Base-by-base conservation (phyloP, 2,113 vertebrate genomes). In the Centropus unirufus region DNA sequence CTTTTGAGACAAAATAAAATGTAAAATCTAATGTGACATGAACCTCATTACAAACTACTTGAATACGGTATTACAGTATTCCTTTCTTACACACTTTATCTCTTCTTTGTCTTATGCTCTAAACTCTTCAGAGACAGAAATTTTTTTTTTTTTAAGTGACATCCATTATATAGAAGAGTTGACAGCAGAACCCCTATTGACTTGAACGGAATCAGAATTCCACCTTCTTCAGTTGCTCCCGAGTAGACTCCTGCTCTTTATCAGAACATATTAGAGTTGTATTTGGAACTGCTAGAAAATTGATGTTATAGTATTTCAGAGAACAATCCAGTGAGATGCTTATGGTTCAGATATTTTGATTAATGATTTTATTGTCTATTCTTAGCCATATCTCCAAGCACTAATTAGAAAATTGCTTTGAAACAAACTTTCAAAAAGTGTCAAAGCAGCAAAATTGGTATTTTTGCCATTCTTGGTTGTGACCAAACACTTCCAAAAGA, bases 381-480 rank as follows among this genome's bases (percentile, higher is more conserved):
- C 47, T 74, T 83, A 87, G 66, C 61, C 6, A 8, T 39, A 87
- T 68, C 42, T 61, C 42, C 22, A 42, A 78, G 34, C 57, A 63
- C 42, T 81, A 81, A 92, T 91, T 91, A 89, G 69, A 61, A 92
- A 96, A 84, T n/a, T 66, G 29, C 52, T 87, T 70, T 82, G 77
- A 89, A 68, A 89, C 8, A 81, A 36, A 89, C 51, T 24, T 91
- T 91, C 51, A 87, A 81, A 83, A 91, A 62, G 20, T 39, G 87
- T 55, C 42, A 29, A 66, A 93, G 49, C 3, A 70, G 46, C 51
- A 51, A 20, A 85, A 68, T 4, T 92, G 30, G 73, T 17, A 0
- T 7, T 58, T 92, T 75, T 67, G 9, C 39, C 18, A 66, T 74
- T 93, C 44, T 69, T 15, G 2, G 58, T 84, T 90, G 52, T 70